phyloP scores from a whole-genome alignment of 1,140 invertebrate species.

The Vanessa atalanta region DNA sequence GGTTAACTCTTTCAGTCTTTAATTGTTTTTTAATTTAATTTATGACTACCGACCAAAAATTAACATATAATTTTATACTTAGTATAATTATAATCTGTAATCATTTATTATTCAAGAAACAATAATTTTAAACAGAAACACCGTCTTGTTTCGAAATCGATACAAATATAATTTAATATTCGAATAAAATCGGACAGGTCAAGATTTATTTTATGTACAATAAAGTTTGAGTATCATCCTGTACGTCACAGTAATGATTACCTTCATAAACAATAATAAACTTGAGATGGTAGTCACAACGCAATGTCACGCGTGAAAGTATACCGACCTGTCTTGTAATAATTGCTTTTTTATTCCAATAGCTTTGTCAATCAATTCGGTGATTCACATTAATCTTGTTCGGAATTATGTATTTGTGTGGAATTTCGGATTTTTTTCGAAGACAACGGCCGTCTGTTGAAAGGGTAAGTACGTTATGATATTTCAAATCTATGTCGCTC shows the following conservation, averaged over 20 bases:
- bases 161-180: neutral
- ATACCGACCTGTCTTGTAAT: constrained; percentile 8
- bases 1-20: too few relatives aligned
- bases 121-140: neutral
- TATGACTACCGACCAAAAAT: too few relatives aligned
- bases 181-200: neutral
- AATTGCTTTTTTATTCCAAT: neutral
- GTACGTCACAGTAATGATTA: constrained; percentile 36
- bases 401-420: constrained; percentile 60
- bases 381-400: too few relatives aligned
- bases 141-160: neutral
- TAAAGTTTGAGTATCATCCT: constrained; percentile 30
- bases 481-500: neutral
- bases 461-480: constrained; percentile 49
- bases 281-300: constrained; percentile 25
- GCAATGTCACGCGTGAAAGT: constrained; percentile 11
- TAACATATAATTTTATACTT: too few relatives aligned
- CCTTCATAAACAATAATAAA: constrained; percentile 44
- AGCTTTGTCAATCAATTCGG: neutral
- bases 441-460: constrained; percentile 50
- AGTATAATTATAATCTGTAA: too few relatives aligned
- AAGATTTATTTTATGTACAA: constrained; percentile 4
- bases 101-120: neutral
- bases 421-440: constrained; percentile 61
- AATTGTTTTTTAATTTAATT: too few relatives aligned